Evolutionary conservation across 2,888 invertebrate species (phyloP), one percentile per base, ranked within the genome.

Genomic region (Adelphocoris suturalis): DNA sequence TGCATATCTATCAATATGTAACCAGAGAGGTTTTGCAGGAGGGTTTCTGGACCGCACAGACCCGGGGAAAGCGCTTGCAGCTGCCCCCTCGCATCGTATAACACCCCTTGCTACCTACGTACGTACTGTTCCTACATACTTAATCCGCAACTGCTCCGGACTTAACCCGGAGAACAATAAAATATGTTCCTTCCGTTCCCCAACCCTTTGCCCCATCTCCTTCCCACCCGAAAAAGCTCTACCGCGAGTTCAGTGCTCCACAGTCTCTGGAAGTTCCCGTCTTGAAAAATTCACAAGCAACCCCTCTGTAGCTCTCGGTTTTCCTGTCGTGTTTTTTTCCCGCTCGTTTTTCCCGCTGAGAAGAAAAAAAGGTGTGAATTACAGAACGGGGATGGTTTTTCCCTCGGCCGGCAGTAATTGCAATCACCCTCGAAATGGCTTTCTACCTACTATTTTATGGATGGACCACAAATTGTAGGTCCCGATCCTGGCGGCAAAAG

Each of bases 391-490:
- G 47, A 19, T 48, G 52, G 19, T 47, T 82, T 52, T 19, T 14
- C 28, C n/a, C 48, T 52, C 27, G n/a, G 82, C 23, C 82, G 47
- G 46, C 86, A 47, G 86, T 86, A 86, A 86, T 86, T 86, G 86
- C 86, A 86, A 86, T 86, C 86, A 75, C 86, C 86, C 86, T 86
- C 48, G 23, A 75, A 75, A 86, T 48, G 46, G 86, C 46, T 48
- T 75, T 23, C 86, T 7, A 55, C 75, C 86, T 75, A 16, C 86
- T 86, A 75, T 86, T 86, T 86, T 86, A 86, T 86, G 86, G 86
- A 86, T 86, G 86, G 86, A 75, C 86, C 86, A 68, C 86, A 86
- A 86, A 86, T 86, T 86, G 86, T 86, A 75, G 75, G 48, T 23
- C 52, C 82, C 52, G 82, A 47, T 27, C 48, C 52, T 28, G 14